These are phyloP conservation scores for Loris lydekkerianus DNA, from an alignment of 2,797 vertebrate genomes.

Conservation along the genomic window DNA sequence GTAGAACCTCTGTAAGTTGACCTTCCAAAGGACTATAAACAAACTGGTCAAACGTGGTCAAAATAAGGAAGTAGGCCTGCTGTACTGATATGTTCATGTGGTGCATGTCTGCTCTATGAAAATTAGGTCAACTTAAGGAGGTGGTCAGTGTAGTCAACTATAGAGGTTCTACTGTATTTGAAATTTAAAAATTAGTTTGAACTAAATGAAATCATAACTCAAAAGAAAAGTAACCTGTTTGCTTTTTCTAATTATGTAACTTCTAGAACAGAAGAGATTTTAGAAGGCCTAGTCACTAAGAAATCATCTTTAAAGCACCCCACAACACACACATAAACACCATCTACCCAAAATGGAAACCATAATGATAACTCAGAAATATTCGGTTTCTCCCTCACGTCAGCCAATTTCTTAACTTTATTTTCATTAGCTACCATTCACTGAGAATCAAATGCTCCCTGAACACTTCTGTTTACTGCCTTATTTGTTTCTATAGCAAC, in stretches of 20 bases:
- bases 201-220: slow-evolving; percentile 20
- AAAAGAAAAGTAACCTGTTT: slow-evolving; percentile 41
- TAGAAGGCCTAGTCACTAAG: background rate
- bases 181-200: slow-evolving; percentile 36
- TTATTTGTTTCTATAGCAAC: slow-evolving; percentile 65
- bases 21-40: no score
- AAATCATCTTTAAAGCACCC: slow-evolving; percentile 53
- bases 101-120: no score
- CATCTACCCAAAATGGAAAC: background rate
- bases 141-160: no score
- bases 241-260: slow-evolving; percentile 40
- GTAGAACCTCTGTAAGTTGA: no score
- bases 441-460: slow-evolving; percentile 58
- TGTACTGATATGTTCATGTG: no score
- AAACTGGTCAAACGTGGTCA: no score
- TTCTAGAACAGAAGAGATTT: slow-evolving; percentile 15
- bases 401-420: slow-evolving; percentile 52
- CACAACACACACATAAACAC: background rate
- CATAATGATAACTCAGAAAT: slow-evolving; percentile 60
- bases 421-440: slow-evolving; percentile 55
- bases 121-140: no score
- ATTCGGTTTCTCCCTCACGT: slow-evolving; percentile 30
- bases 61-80: no score
- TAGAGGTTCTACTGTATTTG: background rate
- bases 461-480: slow-evolving; percentile 60